Base-by-base conservation (phyloP, 2,888 invertebrate species). In the Boloria euphrosyne region DNA sequence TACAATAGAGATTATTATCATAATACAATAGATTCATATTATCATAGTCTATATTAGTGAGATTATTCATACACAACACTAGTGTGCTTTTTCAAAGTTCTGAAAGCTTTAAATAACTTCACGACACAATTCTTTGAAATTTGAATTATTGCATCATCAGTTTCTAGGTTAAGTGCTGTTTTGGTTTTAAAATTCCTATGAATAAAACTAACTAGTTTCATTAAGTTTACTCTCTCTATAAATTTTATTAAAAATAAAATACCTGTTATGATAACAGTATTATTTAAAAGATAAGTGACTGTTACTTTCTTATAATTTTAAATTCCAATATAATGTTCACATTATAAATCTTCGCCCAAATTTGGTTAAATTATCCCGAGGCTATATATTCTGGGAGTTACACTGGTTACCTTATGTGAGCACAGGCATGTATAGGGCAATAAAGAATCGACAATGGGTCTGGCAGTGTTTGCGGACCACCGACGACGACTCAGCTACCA, bases 401-500 rank as follows among this genome's bases (percentile, higher is more conserved):
- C 67, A 68, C 67, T 67, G 63, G 68, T 71, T 70, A 70, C 73
- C 78, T 76, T 77, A 76, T 80, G 76, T 76, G 73, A 77, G 73
- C 76, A 78, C 76, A 59, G 59, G 59, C 47, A 47, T 47, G 47
- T 47, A 47, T 47, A 78, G 79, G 71, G 71, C 82, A 83, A 83
- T 85, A 86, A 87, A 85, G 81, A 84, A 81, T 82, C 86, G 83
- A 88, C 87, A 86, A 84, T 85, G 81, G 78, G 67, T 71, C 74
- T 76, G 78, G 72, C 76, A 70, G 74, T 85, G 85, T 89, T 88
- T 86, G 87, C 83, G 81, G 89, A 87, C 89, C 88, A 90, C 89
- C 90, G 80, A 80, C 82, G 84, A 75, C 65, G 86, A 72, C 53
- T 63, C 69, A 65, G 71, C 74, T 71, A 70, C 75, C 71, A 71